phyloP scores from a whole-genome alignment of 2,113 vertebrate species.

The Chitala chitala region DNA sequence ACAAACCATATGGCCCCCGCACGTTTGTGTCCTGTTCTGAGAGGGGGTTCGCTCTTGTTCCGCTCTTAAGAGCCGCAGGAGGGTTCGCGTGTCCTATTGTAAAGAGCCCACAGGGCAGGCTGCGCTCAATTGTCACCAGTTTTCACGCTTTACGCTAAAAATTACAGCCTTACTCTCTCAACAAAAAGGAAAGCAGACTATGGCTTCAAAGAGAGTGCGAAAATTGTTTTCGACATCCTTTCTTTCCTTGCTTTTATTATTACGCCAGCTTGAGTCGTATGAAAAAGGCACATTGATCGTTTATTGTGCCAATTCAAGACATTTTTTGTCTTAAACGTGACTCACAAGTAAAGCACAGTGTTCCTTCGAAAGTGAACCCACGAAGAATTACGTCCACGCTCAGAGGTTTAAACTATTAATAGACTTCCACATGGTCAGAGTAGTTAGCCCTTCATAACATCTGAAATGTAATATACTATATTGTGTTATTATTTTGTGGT shows the following conservation, averaged over 20 bases:
- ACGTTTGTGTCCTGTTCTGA: constrained; percentile 76
- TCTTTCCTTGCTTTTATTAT: too few relatives aligned
- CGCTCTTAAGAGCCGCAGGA: constrained; percentile 82
- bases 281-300: too few relatives aligned
- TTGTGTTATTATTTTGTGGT: too few relatives aligned
- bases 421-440: background rate
- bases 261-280: too few relatives aligned
- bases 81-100: constrained; percentile 79
- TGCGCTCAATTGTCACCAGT: constrained; percentile 85
- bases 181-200: constrained; percentile 79
- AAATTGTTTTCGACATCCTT: constrained; percentile 25
- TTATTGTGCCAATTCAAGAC: too few relatives aligned
- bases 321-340: too few relatives aligned
- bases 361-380: background rate
- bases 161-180: constrained; percentile 81
- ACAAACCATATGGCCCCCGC: constrained; percentile 94
- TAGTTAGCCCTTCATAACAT: too few relatives aligned
- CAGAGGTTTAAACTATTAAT: background rate
- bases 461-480: too few relatives aligned
- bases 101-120: constrained; percentile 80
- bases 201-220: constrained; percentile 69
- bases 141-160: constrained; percentile 86
- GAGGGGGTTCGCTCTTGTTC: constrained; percentile 72
- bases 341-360: background rate
- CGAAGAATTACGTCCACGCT: background rate